Base-by-base conservation (phyloP, 2,888 invertebrate species). In the Leptinotarsa tumamoca region DNA sequence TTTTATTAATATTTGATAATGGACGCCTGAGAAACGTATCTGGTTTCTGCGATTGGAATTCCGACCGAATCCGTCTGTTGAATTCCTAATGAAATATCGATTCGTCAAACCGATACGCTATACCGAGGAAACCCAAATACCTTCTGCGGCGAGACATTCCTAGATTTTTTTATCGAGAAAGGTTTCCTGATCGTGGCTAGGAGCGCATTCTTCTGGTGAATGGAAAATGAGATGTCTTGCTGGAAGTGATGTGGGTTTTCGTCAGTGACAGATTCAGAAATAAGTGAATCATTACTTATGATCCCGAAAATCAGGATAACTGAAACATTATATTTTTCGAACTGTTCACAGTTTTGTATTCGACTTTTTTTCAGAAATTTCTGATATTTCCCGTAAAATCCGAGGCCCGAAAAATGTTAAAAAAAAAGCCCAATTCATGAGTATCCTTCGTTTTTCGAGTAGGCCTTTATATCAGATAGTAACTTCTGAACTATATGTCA, bases 71-170 rank as follows among this genome's bases (percentile, higher is more conserved):
- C 58, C 72, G 67, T 67, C 72, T 54, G 67, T 54, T 72, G 72
- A 72, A 72, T 72, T 67, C 72, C 43, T 72, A 67, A 72, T 72
- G 72, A 67, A 72, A 72, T 72, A 72, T 72, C 72, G 72, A 72
- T 67, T 54, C 33, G 66, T 21, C 66, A 50, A 66, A 27, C 33
- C 72, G 67, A 70, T 61, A 67, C 33, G 43, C 67, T 67, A 70
- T 61, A 49, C 58, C 61, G 21, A 23, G 67, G 67, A 67, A 56
- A 52, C 72, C 72, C 58, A 23, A 58, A 58, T 58, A 58, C 18
- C 23, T 23, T 15, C 23, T 4, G 21, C 23, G 23, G 14, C 17
- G 58, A 58, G 21, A 21, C 14, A 58, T 58, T 14, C 58, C 58
- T 4, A 27, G 23, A 58, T 58, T 58, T 23, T 51, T 14, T 18